A percentile compares a stretch with the other conserved stretches of the same genome.
These are phyloP conservation scores for Euthynnus affinis DNA, from an alignment of 2,797 vertebrate species.

Conservation along the genomic window DNA sequence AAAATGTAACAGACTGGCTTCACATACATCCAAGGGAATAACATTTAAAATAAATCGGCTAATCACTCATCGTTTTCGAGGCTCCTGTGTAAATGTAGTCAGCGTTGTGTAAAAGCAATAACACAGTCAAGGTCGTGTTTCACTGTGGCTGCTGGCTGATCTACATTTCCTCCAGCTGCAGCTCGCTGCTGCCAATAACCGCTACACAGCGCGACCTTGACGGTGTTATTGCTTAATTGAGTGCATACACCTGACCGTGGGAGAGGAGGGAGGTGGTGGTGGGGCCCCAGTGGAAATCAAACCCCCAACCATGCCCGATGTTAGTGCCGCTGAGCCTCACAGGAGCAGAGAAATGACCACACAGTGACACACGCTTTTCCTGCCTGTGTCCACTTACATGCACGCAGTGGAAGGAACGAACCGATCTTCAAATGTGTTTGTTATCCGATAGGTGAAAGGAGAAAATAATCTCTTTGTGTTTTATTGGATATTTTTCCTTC, in stretches of 20 bases:
- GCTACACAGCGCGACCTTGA: slow-evolving; percentile 45
- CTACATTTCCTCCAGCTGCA: slow-evolving; percentile 61
- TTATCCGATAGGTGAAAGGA: no score
- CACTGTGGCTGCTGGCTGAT: slow-evolving; percentile 37
- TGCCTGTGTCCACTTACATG: not conserved
- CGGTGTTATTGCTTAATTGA: slow-evolving; percentile 49
- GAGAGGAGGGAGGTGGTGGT: no score
- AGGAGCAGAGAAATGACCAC: slow-evolving; percentile 16
- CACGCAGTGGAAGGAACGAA: not conserved
- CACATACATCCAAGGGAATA: not conserved
- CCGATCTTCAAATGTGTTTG: no score
- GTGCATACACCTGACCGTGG: slow-evolving; percentile 47
- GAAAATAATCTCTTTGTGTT: no score
- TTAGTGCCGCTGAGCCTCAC: slow-evolving; percentile 7
- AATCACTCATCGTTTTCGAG: not conserved
- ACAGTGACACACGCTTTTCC: not conserved
- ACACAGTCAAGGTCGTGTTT: slow-evolving; percentile 52
- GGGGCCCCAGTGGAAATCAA: slow-evolving; percentile 51
- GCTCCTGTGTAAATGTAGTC: slow-evolving; percentile 12
- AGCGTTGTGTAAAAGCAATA: slow-evolving; percentile 24
- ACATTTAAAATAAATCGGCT: not conserved
- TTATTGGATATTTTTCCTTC: no score
- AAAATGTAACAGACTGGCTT: not conserved
- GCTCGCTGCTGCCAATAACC: slow-evolving; percentile 48
- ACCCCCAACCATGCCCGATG: slow-evolving; percentile 5